These are phyloP conservation scores for Osmerus mordax DNA, from an alignment of 2,113 vertebrate species.

Conservation along the genomic window DNA sequence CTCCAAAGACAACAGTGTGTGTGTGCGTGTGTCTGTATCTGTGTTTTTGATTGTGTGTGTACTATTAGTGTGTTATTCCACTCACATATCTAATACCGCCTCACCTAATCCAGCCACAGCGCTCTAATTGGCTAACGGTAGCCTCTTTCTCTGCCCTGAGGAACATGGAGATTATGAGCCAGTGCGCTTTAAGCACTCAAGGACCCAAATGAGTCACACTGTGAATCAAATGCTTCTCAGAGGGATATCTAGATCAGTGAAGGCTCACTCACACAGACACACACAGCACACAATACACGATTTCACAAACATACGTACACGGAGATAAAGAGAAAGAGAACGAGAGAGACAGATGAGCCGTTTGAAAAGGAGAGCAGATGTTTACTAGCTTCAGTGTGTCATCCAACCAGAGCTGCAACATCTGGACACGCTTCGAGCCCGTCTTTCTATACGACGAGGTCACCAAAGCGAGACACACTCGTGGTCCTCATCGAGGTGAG, in stretches of 20 bases:
- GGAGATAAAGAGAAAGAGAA: too few species aligned
- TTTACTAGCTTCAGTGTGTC: too few species aligned
- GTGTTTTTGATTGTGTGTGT: background rate
- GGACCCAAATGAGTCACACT: constrained; percentile 50
- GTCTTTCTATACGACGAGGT: too few species aligned
- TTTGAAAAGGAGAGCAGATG: background rate
- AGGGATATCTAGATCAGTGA: constrained; percentile 27
- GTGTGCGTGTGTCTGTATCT: background rate
- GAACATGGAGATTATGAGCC: constrained; percentile 52
- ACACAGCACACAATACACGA: background rate
- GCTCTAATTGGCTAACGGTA: constrained; percentile 61
- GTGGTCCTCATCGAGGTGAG: constrained; percentile 6
- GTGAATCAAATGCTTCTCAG: constrained; percentile 29
- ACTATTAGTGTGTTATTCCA: constrained; percentile 16
- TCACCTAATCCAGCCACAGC: constrained; percentile 53
- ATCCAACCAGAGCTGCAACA: too few species aligned
- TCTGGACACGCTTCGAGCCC: too few species aligned
- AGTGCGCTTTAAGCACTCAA: constrained; percentile 39
- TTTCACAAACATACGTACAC: too few species aligned
- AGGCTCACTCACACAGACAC: background rate
- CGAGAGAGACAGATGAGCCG: too few species aligned
- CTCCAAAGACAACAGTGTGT: background rate
- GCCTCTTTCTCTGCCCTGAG: constrained; percentile 52
- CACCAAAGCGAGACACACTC: background rate
- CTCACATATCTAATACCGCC: constrained; percentile 31